Conservation (phyloP, 2,888 invertebrate genomes). For the Leptopterna dolabrata region DNA sequence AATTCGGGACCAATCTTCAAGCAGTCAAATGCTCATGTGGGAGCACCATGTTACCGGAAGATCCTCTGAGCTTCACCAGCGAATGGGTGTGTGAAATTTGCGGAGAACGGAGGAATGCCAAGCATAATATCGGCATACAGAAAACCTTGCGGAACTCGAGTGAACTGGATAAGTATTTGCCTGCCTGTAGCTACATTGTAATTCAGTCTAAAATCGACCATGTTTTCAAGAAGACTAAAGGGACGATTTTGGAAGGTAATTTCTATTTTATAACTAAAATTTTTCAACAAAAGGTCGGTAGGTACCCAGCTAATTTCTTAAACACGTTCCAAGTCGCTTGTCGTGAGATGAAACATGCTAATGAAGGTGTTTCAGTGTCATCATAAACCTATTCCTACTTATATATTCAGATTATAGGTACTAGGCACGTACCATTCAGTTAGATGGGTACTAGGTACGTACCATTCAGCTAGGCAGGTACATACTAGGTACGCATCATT, state of each 20-base stretch:
- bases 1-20: constrained; percentile 73
- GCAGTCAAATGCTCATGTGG: constrained; percentile 71
- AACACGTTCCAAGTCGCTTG: too few species aligned
- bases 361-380: too few species aligned
- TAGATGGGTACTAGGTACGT: too few species aligned
- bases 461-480: too few species aligned
- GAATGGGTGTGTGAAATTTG: constrained; percentile 71
- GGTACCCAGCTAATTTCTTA: too few species aligned
- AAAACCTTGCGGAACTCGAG: neutral
- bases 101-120: neutral
- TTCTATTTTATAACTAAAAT: neutral
- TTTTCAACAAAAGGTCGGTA: too few species aligned
- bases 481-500: too few species aligned
- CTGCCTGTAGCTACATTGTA: constrained; percentile 23
- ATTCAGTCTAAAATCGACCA: constrained; percentile 48
- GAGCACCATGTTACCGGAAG: constrained; percentile 72
- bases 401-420: too few species aligned
- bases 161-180: constrained; percentile 12
- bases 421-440: too few species aligned
- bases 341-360: too few species aligned
- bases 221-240: constrained; percentile 52
- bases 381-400: too few species aligned
- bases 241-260: constrained; percentile 13
- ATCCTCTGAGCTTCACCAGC: constrained; percentile 70
- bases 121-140: neutral